Evolutionary conservation across 2,888 invertebrate genomes (phyloP).

Genomic region (Antheraea assamensis): DNA sequence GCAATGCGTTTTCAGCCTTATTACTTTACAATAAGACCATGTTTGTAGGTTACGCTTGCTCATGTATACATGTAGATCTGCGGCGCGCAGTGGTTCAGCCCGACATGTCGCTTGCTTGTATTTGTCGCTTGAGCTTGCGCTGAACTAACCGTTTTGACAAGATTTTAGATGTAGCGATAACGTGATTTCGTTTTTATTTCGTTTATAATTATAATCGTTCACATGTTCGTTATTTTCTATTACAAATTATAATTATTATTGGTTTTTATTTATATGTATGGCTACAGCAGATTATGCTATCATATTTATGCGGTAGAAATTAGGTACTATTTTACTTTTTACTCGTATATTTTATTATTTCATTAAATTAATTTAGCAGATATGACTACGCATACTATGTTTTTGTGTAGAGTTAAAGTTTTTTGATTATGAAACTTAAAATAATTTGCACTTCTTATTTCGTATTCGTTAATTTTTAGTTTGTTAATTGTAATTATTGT

Average conservation of each 20-base stretch:
- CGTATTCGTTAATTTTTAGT: neutral
- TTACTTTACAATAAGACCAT: slow-evolving; percentile 8
- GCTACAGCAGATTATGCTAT: neutral
- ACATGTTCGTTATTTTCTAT: neutral
- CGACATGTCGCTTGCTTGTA: slow-evolving; percentile 71
- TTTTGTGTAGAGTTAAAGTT: neutral
- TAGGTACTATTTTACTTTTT: neutral
- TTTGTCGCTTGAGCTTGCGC: slow-evolving; percentile 74
- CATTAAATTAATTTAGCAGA: neutral
- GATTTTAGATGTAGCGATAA: slow-evolving; percentile 66
- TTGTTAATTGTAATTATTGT: neutral
- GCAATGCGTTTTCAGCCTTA: slow-evolving; percentile 43
- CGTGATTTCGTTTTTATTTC: slow-evolving; percentile 17
- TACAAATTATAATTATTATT: neutral
- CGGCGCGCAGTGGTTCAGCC: slow-evolving; percentile 46
- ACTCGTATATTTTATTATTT: neutral
- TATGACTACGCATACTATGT: neutral
- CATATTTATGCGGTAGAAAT: neutral
- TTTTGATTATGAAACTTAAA: neutral
- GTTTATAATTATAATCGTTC: slow-evolving; percentile 18
- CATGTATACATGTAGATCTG: slow-evolving; percentile 27
- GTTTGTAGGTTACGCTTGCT: slow-evolving; percentile 10
- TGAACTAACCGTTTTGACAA: slow-evolving; percentile 81
- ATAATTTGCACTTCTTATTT: neutral
- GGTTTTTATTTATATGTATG: no score